Conservation (phyloP, 2,113 vertebrate genomes). For the Illadopsis cleaveri region DNA sequence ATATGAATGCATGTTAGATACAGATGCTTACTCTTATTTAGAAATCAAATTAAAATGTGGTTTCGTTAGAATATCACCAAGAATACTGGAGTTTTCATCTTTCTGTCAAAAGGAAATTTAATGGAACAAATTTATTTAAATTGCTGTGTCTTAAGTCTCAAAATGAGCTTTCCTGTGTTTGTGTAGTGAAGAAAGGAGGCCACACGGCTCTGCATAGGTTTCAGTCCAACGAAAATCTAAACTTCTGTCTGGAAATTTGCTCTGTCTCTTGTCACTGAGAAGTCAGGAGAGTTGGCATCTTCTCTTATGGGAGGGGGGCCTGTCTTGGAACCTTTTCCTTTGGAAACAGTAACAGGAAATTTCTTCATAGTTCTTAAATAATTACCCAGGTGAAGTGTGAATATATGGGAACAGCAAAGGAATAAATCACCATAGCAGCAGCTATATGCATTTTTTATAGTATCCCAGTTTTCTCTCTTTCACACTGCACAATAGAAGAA, state of each 20-base stretch:
- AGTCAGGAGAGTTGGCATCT: neutral
- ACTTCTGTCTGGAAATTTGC: neutral
- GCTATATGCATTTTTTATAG: neutral
- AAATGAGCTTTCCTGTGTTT: neutral
- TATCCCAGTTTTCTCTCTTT: neutral
- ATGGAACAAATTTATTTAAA: neutral
- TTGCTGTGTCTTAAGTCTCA: neutral
- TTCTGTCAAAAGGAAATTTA: neutral
- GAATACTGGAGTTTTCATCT: neutral
- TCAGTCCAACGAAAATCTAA: neutral
- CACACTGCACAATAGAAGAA: neutral
- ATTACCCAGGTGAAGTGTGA: neutral
- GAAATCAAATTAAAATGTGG: neutral
- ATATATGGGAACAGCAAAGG: neutral
- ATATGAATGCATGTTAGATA: neutral
- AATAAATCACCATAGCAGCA: constrained; percentile 11
- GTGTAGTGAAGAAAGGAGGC: neutral
- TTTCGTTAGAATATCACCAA: neutral
- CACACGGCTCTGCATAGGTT: neutral
- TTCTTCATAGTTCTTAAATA: neutral
- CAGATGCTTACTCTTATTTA: neutral
- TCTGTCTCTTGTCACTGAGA: neutral
- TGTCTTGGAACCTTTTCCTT: neutral
- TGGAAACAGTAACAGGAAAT: neutral
- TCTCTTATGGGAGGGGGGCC: neutral